These are phyloP conservation scores for Arbacia lixula DNA, from an alignment of 53 echinoderm and acorn worm species.

Conservation along the genomic window DNA sequence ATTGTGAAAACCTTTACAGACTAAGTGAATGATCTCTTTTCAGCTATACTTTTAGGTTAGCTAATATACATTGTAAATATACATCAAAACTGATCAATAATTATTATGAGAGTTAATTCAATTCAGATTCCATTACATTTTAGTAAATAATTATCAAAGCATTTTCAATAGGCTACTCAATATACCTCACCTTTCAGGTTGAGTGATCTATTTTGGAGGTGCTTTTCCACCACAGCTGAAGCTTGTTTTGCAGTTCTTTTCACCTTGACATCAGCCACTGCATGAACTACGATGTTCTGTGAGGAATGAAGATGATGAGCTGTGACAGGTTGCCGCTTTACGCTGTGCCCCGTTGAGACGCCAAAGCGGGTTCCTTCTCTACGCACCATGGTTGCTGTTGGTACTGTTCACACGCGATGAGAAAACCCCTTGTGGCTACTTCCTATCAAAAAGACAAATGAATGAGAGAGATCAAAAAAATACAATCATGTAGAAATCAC, in stretches of 20 bases:
- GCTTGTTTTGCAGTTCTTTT: conserved; percentile 10
- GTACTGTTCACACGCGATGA: no score
- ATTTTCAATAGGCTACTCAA: background rate
- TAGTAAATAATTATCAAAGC: background rate
- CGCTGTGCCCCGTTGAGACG: conserved; percentile 57
- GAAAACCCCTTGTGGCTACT: no score
- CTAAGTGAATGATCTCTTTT: no score
- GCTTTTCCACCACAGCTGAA: conserved; percentile 12
- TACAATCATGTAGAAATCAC: no score
- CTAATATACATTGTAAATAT: background rate
- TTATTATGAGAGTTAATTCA: background rate
- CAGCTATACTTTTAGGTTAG: no score
- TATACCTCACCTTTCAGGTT: conserved; percentile 4
- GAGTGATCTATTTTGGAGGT: conserved; percentile 2
- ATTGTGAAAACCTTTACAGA: no score
- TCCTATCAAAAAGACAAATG: no score
- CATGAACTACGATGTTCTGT: conserved; percentile 41
- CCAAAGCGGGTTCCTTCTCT: conserved; percentile 68
- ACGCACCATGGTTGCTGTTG: conserved; percentile 47
- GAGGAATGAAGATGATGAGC: conserved; percentile 44
- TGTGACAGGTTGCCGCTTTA: conserved; percentile 42
- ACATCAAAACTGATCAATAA: background rate
- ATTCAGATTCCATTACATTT: background rate
- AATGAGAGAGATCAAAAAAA: no score
- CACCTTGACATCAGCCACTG: conserved; percentile 18